phyloP scores from a whole-genome alignment of 2,888 invertebrate genomes.

The Synergus laeviventris region DNA sequence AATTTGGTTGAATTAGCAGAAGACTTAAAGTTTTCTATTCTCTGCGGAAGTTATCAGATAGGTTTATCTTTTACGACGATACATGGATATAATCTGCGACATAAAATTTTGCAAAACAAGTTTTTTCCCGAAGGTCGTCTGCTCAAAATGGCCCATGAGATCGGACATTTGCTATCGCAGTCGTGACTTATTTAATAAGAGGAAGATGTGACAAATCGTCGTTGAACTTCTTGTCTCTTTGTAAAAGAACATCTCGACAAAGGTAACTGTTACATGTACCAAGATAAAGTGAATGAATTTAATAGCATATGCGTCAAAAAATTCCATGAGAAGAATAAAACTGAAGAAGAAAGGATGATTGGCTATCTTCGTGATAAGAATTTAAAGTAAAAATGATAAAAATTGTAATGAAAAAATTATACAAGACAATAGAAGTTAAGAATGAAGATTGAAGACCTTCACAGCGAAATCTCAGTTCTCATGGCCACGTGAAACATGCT shows the following conservation, averaged over 20 bases:
- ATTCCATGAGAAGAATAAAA: not conserved
- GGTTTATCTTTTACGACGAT: not conserved
- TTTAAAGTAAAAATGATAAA: conserved; percentile 6
- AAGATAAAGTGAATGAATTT: conserved; percentile 6
- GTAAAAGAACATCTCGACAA: conserved; percentile 15
- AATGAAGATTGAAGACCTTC: not conserved
- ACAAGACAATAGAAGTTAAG: not conserved
- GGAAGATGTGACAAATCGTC: conserved; percentile 36
- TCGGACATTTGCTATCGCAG: conserved; percentile 9
- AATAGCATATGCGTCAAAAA: conserved; percentile 2
- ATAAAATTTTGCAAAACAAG: not conserved
- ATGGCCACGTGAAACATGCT: conserved; percentile 23
- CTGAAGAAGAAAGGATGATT: not conserved
- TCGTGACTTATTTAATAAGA: conserved; percentile 37
- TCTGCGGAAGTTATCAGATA: not conserved
- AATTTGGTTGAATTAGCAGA: not conserved
- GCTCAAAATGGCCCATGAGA: not conserved
- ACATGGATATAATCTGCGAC: not conserved
- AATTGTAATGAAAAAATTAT: conserved; percentile 14
- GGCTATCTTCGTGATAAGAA: not conserved
- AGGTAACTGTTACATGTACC: conserved; percentile 29
- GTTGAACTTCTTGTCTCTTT: conserved; percentile 9
- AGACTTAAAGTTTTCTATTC: not conserved
- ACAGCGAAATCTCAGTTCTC: conserved; percentile 24
- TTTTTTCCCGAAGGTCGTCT: not conserved